Evolutionary conservation across 2,113 vertebrate species (phyloP), one percentile per base, ranked within the genome.

Genomic region (Lepisosteus oculatus): DNA sequence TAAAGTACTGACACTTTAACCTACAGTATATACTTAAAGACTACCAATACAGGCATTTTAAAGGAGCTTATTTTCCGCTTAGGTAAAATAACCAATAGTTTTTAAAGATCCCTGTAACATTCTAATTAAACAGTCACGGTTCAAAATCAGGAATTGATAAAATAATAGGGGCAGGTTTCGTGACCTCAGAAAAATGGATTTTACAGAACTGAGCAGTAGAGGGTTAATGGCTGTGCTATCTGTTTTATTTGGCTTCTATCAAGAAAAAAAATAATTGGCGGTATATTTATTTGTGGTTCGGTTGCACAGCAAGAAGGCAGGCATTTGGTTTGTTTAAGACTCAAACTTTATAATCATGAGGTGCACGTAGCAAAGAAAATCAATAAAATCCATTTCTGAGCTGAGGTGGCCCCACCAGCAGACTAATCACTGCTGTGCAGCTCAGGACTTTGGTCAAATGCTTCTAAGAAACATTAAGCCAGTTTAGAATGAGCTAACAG

Each of bases 311-410:
- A 59, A 59, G 57, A 13, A 59, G 57, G 12, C 57, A 59, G 57
- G 12, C 56, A 59, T n/a, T 59, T 12, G 57, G 13, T 59, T 59
- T 59, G 13, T n/a, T 59, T 59, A 51, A 51, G 57, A 59, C 11
- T 59, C 1, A 59, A 59, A 59, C n/a, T 13, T 45, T 68, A 73
- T 73, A 80, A 65, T 76, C 0, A 81, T 74, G 61, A 81, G 54
- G 54, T 79, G 79, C 76, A 85, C 0, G 0, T 75, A 67, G 3
- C 0, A 67, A 29, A 41, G 44, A 61, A 71, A 77, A 82, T 76
- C 74, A 74, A 78, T 79, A 79, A 65, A 9, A 11, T 76, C 65
- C 4, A 79, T 85, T 82, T 86, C 67, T 77, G 84, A 81, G 73
- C 71, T 45, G 3, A 73, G 4, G 66, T 67, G 67, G 42, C 11